Evolutionary conservation across 2,113 vertebrate genomes (phyloP).

Genomic region (Egretta garzetta): DNA sequence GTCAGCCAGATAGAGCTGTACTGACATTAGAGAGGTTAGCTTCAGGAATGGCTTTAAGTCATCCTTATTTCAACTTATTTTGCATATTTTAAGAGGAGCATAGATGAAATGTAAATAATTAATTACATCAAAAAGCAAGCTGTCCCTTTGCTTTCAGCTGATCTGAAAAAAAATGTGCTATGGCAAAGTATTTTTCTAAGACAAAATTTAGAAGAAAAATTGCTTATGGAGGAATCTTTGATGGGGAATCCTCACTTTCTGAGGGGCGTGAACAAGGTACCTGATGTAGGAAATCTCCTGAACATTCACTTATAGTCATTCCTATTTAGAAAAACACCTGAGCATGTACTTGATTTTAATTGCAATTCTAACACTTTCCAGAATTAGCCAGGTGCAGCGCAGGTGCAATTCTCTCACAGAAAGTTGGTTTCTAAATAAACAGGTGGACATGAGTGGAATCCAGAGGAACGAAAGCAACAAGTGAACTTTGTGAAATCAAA

Average conservation of each 20-base stretch:
- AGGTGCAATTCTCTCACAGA: neutral
- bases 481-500: neutral
- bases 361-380: neutral
- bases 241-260: neutral
- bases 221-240: neutral
- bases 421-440: neutral
- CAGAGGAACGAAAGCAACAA: neutral
- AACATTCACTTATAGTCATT: neutral
- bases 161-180: neutral
- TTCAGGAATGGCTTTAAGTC: neutral
- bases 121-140: neutral
- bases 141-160: neutral
- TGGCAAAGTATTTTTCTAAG: neutral
- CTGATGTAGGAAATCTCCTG: neutral
- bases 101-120: neutral
- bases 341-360: neutral
- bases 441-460: neutral
- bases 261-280: neutral
- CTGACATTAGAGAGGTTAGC: neutral
- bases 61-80: neutral
- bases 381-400: neutral
- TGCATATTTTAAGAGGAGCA: neutral
- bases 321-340: neutral
- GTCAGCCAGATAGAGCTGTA: neutral
- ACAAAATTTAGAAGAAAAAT: neutral